These are phyloP conservation scores for Stomorhina lunata DNA, from an alignment of 2,888 invertebrate species.

Conservation along the genomic window DNA sequence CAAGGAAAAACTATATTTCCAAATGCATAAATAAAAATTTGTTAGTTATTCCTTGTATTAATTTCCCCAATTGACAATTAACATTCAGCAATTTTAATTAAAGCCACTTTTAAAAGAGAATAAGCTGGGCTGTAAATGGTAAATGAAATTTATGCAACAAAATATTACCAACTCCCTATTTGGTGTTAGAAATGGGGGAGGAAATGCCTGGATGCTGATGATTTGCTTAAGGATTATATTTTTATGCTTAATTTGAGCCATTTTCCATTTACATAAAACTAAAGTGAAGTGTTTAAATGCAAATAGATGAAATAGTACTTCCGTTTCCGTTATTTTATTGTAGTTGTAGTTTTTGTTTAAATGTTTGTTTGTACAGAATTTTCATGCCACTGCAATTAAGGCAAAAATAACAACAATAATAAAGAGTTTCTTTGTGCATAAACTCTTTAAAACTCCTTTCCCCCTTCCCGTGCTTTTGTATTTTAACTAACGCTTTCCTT, in stretches of 20 bases:
- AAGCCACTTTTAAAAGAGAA: slow-evolving; percentile 29
- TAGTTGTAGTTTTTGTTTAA: not conserved
- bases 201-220: not conserved
- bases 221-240: not conserved
- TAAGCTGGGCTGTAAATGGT: not conserved
- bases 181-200: not conserved
- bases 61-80: slow-evolving; percentile 65
- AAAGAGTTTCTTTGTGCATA: not conserved
- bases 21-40: slow-evolving; percentile 16
- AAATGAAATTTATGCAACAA: slow-evolving; percentile 7
- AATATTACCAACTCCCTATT: not conserved
- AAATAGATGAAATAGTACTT: slow-evolving; percentile 15
- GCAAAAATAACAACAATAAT: slow-evolving; percentile 3
- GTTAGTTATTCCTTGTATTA: slow-evolving; percentile 29
- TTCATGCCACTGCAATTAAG: not conserved
- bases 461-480: not conserved
- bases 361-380: not conserved
- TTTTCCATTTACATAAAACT: slow-evolving; percentile 36
- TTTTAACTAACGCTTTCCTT: not conserved
- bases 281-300: slow-evolving; percentile 33
- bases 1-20: slow-evolving; percentile 6
- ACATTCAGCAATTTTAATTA: slow-evolving; percentile 58
- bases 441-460: not conserved
- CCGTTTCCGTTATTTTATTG: not conserved
- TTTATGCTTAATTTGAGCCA: slow-evolving; percentile 43